Evolutionary conservation across 1,140 invertebrate genomes (phyloP).

Genomic region (Matsumurasca onukii): DNA sequence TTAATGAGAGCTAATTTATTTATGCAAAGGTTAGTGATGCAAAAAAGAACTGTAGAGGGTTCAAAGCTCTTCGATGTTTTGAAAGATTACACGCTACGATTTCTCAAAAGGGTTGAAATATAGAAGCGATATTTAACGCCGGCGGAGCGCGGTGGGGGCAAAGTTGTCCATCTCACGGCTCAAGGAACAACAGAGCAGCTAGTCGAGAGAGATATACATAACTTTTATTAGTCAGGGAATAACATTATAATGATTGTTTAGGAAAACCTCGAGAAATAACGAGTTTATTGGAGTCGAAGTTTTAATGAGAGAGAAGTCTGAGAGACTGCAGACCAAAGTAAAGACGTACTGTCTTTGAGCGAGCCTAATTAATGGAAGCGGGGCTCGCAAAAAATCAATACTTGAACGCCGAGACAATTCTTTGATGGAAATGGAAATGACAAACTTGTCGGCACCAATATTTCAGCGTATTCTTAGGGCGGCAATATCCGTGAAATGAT

Average conservation of each 20-base stretch:
- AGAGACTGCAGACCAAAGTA: slow-evolving; percentile 20
- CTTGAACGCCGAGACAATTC: slow-evolving; percentile 23
- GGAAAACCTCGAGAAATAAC: slow-evolving; percentile 23
- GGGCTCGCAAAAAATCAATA: slow-evolving; percentile 23
- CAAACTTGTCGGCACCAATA: not conserved
- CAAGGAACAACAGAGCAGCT: not conserved
- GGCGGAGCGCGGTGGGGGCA: not conserved
- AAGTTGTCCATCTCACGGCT: not conserved
- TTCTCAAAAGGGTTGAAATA: not conserved
- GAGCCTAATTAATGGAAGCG: slow-evolving; percentile 16
- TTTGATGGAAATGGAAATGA: slow-evolving; percentile 31
- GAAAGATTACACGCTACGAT: not conserved
- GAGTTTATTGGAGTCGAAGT: slow-evolving; percentile 27
- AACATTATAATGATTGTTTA: slow-evolving; percentile 24
- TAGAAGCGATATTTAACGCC: not conserved
- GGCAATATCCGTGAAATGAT: slow-evolving; percentile 14
- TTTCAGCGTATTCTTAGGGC: not conserved
- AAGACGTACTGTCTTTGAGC: slow-evolving; percentile 22
- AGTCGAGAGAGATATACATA: not conserved
- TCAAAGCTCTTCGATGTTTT: not conserved
- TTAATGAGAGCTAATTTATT: not conserved
- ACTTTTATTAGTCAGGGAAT: not conserved
- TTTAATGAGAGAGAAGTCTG: slow-evolving; percentile 15
- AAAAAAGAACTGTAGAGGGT: not conserved
- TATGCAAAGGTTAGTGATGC: not conserved